phyloP scores from a whole-genome alignment of 2,797 vertebrate genomes.

The Chaetophractus vellerosus region DNA sequence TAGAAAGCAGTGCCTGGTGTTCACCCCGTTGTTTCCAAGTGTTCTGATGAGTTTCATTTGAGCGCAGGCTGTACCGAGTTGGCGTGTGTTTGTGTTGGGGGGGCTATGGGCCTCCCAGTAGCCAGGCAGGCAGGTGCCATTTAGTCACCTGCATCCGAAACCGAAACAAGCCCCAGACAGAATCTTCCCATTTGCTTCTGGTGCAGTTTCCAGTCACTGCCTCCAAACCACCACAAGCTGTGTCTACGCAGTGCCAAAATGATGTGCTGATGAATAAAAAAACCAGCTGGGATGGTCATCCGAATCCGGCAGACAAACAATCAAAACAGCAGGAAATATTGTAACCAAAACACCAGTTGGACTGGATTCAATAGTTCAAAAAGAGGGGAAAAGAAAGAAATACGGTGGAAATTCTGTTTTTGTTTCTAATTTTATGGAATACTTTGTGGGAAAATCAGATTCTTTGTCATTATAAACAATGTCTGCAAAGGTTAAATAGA shows the following conservation, averaged over 20 bases:
- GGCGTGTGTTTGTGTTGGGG: background rate
- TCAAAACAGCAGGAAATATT: conserved; percentile 7
- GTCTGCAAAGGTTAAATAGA: background rate
- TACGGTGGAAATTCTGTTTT: background rate
- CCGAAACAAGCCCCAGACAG: background rate
- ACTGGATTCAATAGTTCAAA: background rate
- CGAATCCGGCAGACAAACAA: background rate
- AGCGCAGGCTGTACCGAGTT: background rate
- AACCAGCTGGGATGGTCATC: conserved; percentile 1
- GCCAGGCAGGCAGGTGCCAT: conserved; percentile 53
- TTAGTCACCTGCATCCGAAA: conserved; percentile 70
- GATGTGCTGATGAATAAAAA: background rate
- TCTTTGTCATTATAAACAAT: conserved; percentile 42
- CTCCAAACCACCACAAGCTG: conserved; percentile 19
- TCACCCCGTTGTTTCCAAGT: conserved; percentile 63
- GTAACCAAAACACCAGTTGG: background rate
- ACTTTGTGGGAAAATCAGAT: conserved; percentile 9
- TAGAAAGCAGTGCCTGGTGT: conserved; percentile 63
- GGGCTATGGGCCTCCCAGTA: background rate
- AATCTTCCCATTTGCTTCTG: background rate
- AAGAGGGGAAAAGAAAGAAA: background rate
- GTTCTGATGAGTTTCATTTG: conserved; percentile 69
- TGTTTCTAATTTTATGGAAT: background rate
- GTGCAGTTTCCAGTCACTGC: background rate
- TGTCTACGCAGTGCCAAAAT: background rate